phyloP scores from a whole-genome alignment of 2,797 vertebrate species.

The Darevskia mixta region DNA sequence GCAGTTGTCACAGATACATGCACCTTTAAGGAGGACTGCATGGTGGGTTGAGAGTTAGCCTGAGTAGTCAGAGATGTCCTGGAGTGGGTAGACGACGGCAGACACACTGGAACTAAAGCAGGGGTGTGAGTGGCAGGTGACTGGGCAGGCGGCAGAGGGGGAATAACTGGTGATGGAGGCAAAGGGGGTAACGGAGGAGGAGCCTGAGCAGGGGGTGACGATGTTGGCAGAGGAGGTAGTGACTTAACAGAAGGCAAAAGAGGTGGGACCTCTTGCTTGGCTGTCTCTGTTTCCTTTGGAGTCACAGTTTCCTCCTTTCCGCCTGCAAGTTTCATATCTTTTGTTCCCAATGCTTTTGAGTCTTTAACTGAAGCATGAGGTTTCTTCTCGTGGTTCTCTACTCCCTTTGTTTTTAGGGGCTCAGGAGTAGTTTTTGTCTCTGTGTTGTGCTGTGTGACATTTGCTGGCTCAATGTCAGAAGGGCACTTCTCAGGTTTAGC shows the following conservation, averaged over 20 bases:
- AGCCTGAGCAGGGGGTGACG: constrained; percentile 80
- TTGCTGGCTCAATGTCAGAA: constrained; percentile 72
- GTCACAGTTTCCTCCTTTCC: constrained; percentile 76
- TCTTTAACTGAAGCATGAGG: constrained; percentile 71
- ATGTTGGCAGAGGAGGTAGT: constrained; percentile 78
- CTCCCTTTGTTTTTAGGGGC: constrained; percentile 71
- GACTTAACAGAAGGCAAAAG: constrained; percentile 76
- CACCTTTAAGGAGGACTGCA: constrained; percentile 77
- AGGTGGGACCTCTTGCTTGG: constrained; percentile 78
- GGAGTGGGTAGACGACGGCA: constrained; percentile 77
- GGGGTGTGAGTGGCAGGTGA: constrained; percentile 70
- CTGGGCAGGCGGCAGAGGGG: constrained; percentile 78
- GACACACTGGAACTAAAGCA: constrained; percentile 70
- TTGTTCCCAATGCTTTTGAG: constrained; percentile 75
- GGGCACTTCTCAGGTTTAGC: constrained; percentile 78
- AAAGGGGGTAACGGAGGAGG: constrained; percentile 82
- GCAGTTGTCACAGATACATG: constrained; percentile 78
- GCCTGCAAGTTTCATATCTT: constrained; percentile 73
- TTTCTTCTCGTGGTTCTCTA: constrained; percentile 80
- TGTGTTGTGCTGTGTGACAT: constrained; percentile 57
- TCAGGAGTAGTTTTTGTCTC: constrained; percentile 77
- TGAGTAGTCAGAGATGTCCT: constrained; percentile 82
- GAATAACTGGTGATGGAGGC: constrained; percentile 77
- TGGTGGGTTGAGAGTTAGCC: constrained; percentile 82
- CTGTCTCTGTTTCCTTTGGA: constrained; percentile 76